phyloP scores from a whole-genome alignment of 1,140 invertebrate genomes.

The Pygmarrhopalites habei region DNA sequence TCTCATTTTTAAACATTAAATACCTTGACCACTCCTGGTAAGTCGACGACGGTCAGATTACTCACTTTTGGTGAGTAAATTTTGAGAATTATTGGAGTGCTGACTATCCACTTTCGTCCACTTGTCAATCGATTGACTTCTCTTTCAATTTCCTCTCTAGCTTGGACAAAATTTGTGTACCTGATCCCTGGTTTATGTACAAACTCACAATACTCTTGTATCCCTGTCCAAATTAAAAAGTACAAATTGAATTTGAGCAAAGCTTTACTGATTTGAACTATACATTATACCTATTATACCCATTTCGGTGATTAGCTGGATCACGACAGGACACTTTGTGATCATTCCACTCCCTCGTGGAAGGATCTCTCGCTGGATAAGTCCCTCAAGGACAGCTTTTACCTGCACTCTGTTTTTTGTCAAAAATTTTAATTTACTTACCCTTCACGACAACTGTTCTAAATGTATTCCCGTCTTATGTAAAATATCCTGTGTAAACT shows the following conservation, averaged over 20 bases:
- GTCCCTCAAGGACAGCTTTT: conserved; percentile 94
- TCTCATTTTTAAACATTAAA: conserved; percentile 83
- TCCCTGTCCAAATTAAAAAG: no score
- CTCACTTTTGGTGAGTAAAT: conserved; percentile 85
- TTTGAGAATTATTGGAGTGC: conserved; percentile 92
- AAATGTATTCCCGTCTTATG: no score
- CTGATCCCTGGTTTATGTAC: conserved; percentile 84
- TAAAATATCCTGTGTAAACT: no score
- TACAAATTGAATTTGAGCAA: no score
- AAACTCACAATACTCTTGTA: conserved; percentile 90
- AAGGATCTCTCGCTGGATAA: conserved; percentile 95
- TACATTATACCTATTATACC: no score
- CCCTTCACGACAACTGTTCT: no score
- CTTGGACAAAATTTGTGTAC: conserved; percentile 86
- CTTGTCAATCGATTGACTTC: conserved; percentile 93
- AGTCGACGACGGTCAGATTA: conserved; percentile 93
- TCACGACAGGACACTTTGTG: conserved; percentile 78
- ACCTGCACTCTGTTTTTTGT: no score
- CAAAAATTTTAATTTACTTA: no score
- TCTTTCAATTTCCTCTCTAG: conserved; percentile 82
- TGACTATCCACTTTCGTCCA: conserved; percentile 90
- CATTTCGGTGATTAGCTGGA: conserved; percentile 91
- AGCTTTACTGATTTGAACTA: no score
- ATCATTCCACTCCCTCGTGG: conserved; percentile 96
- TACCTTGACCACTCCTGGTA: conserved; percentile 96